phyloP scores from a whole-genome alignment of 2,888 invertebrate species.

The Charanyca ferruginea region DNA sequence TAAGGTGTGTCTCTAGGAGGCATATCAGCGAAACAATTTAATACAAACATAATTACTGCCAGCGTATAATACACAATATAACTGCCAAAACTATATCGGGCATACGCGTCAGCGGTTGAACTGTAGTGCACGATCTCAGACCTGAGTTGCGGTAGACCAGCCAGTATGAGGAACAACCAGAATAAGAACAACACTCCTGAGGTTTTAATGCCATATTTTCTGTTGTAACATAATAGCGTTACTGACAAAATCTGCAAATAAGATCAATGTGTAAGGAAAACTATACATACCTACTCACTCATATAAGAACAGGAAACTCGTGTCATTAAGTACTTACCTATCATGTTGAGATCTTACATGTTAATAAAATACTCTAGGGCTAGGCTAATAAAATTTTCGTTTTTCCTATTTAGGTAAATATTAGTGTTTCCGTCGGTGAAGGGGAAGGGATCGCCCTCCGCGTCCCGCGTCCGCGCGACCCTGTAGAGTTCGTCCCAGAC shows the following conservation, averaged over 20 bases:
- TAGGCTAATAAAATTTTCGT: too few species aligned
- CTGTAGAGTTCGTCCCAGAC: too few species aligned
- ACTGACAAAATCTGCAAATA: constrained; percentile 92
- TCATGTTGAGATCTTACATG: too few species aligned
- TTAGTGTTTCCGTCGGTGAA: too few species aligned
- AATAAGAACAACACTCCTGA: constrained; percentile 97
- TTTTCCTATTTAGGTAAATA: too few species aligned
- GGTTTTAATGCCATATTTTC: constrained; percentile 95
- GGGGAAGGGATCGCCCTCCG: too few species aligned
- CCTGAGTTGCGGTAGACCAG: constrained; percentile 94
- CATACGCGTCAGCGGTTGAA: constrained; percentile 86
- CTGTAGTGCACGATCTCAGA: constrained; percentile 88
- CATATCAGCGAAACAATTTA: constrained; percentile 95
- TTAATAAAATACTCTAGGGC: too few species aligned
- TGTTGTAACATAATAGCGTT: constrained; percentile 94
- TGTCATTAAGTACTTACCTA: too few species aligned
- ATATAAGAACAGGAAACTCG: too few species aligned
- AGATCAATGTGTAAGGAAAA: constrained; percentile 4
- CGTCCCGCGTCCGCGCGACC: too few species aligned
- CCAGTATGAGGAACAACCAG: constrained; percentile 95
- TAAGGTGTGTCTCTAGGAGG: constrained; percentile 93
- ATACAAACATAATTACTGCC: constrained; percentile 92
- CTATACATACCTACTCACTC: too few species aligned
- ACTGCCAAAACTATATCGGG: constrained; percentile 93
- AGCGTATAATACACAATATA: constrained; percentile 95